These are phyloP conservation scores for Pangasius djambal DNA, from an alignment of 2,797 vertebrate species.

Conservation along the genomic window DNA sequence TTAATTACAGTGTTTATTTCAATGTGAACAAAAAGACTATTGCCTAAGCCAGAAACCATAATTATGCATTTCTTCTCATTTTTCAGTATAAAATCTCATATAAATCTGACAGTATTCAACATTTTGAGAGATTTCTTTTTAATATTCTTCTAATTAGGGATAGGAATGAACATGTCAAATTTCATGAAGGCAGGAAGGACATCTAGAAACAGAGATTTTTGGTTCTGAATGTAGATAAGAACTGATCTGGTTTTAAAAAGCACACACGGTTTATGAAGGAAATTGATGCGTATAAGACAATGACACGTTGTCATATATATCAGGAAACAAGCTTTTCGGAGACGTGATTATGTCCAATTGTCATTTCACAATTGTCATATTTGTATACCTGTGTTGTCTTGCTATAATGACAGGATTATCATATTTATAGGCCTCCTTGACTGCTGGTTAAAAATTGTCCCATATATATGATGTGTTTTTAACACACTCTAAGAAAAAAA, in stretches of 20 bases:
- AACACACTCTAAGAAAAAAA: neutral
- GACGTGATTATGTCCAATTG: neutral
- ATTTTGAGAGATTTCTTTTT: neutral
- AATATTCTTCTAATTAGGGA: neutral
- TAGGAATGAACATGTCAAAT: neutral
- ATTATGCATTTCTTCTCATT: neutral
- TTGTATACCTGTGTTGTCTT: neutral
- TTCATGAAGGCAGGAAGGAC: neutral
- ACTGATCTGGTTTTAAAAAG: neutral
- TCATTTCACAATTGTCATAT: neutral
- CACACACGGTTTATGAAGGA: neutral
- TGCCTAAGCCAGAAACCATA: neutral
- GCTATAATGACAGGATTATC: neutral
- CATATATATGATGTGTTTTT: neutral
- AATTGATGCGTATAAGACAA: neutral
- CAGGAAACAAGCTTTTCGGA: neutral
- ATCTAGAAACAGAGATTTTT: neutral
- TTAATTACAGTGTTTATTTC: neutral
- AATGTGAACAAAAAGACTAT: neutral
- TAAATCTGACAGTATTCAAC: neutral
- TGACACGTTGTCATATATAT: neutral
- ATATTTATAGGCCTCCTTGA: neutral
- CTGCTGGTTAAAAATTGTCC: neutral
- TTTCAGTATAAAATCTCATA: neutral
- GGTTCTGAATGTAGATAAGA: neutral